These are phyloP conservation scores for Coturnix japonica DNA, from an alignment of 2,113 vertebrate genomes.

Conservation along the genomic window DNA sequence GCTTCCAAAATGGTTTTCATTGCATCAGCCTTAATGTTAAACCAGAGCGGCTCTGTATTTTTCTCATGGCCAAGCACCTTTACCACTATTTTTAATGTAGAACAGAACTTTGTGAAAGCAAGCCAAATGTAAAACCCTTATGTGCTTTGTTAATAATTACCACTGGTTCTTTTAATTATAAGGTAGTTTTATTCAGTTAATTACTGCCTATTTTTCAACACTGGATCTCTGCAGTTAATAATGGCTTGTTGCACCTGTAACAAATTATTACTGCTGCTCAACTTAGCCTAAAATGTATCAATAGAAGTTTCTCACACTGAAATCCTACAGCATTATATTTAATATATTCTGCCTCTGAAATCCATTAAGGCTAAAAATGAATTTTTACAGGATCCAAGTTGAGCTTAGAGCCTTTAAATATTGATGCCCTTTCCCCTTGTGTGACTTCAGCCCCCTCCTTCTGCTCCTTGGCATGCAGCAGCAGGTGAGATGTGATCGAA, in stretches of 20 bases:
- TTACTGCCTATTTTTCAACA: not conserved
- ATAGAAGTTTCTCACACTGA: not conserved
- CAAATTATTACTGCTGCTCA: not conserved
- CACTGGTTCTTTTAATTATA: not conserved
- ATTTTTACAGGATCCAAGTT: slow-evolving; percentile 26
- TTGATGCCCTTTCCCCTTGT: slow-evolving; percentile 11
- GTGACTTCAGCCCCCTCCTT: not conserved
- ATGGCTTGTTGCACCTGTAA: not conserved
- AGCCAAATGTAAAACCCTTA: not conserved
- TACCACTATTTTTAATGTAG: not conserved
- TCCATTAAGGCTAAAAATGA: slow-evolving; percentile 41
- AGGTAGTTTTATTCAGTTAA: not conserved
- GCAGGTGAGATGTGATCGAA: slow-evolving; percentile 47
- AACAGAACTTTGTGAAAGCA: accelerated
- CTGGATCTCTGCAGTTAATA: not conserved
- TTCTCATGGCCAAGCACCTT: not conserved
- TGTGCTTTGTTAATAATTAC: not conserved
- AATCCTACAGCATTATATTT: slow-evolving; percentile 27
- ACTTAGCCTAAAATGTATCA: not conserved
- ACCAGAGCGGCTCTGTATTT: not conserved
- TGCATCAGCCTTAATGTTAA: not conserved
- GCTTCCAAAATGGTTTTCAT: not conserved
- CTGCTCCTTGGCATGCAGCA: slow-evolving; percentile 37
- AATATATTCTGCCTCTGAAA: slow-evolving; percentile 53
- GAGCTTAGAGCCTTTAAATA: slow-evolving; percentile 37